A percentile compares a stretch with the other conserved stretches of the same genome.
Evolutionary conservation across 92 coral and sea anemone genomes (phyloP).

Genomic region (Zoanthus sociatus): DNA sequence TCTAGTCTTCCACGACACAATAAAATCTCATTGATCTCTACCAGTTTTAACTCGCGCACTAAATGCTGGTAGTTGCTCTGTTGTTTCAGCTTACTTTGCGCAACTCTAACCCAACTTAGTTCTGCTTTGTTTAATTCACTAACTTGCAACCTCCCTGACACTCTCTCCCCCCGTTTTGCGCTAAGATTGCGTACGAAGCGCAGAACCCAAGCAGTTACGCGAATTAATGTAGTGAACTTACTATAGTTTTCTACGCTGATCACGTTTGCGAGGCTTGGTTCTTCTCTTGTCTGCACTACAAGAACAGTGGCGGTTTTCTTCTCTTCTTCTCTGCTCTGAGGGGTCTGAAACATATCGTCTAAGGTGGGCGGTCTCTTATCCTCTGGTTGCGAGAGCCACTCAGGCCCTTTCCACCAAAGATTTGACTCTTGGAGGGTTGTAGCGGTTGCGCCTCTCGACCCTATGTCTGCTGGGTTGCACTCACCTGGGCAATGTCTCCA

Average conservation of each 20-base stretch:
- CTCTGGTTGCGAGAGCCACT: constrained; percentile 31
- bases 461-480: constrained; percentile 60
- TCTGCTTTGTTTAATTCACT: constrained; percentile 12
- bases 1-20: constrained; percentile 2
- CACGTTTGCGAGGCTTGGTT: neutral
- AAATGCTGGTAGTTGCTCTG: neutral
- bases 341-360: constrained; percentile 32
- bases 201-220: constrained; percentile 52
- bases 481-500: constrained; percentile 65
- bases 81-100: neutral
- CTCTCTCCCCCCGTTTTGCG: neutral
- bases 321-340: constrained; percentile 49
- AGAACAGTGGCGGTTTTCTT: constrained; percentile 30
- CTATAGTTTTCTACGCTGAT: constrained; percentile 26
- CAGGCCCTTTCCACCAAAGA: constrained; percentile 50
- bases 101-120: no score
- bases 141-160: neutral
- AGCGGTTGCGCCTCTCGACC: constrained; percentile 54
- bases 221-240: neutral
- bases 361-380: constrained; percentile 46
- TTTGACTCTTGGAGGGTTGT: constrained; percentile 30
- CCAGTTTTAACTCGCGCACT: neutral
- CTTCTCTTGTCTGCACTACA: neutral
- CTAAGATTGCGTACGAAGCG: constrained; percentile 24
- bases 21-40: neutral